Percentiles rank a stretch among this genome's conserved stretches.
These are phyloP conservation scores for Drosophila limbata DNA, from an alignment of 2,888 invertebrate genomes.

Conservation along the genomic window DNA sequence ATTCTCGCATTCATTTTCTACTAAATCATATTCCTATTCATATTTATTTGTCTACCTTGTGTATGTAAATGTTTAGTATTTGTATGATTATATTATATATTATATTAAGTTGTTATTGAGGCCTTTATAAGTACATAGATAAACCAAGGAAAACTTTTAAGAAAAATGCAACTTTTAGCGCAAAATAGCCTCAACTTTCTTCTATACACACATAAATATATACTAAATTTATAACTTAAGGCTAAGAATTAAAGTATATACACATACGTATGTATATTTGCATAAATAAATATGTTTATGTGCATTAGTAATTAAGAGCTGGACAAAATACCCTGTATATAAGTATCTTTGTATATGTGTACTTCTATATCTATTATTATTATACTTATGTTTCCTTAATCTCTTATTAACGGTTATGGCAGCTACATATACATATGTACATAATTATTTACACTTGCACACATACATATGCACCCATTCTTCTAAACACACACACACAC, in stretches of 20 bases:
- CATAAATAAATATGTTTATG: constrained; percentile 5
- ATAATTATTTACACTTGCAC: constrained; percentile 16
- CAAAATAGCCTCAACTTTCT: constrained; percentile 58
- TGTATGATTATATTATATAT: constrained; percentile 24
- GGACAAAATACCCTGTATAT: constrained; percentile 60
- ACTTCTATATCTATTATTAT: constrained; percentile 21
- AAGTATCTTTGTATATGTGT: constrained; percentile 46
- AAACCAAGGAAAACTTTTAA: constrained; percentile 38
- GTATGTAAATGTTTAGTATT: constrained; percentile 72
- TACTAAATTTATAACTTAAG: constrained; percentile 18
- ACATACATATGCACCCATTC: constrained; percentile 8
- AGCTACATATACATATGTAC: constrained; percentile 42
- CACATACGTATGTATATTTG: constrained; percentile 1
- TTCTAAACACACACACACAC: constrained; percentile 23
- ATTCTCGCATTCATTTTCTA: constrained; percentile 12
- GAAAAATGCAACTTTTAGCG: constrained; percentile 31
- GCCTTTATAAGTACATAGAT: constrained; percentile 66
- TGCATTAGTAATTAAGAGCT: constrained; percentile 46
- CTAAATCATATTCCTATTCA: constrained; percentile 16
- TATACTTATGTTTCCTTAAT: constrained; percentile 36
- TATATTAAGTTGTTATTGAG: constrained; percentile 75
- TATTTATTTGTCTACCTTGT: constrained; percentile 40
- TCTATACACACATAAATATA: constrained; percentile 5
- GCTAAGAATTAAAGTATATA: constrained; percentile 30
- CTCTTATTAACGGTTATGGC: constrained; percentile 64